Base-by-base conservation (phyloP, 2,113 vertebrate genomes). In the Camelus dromedarius region DNA sequence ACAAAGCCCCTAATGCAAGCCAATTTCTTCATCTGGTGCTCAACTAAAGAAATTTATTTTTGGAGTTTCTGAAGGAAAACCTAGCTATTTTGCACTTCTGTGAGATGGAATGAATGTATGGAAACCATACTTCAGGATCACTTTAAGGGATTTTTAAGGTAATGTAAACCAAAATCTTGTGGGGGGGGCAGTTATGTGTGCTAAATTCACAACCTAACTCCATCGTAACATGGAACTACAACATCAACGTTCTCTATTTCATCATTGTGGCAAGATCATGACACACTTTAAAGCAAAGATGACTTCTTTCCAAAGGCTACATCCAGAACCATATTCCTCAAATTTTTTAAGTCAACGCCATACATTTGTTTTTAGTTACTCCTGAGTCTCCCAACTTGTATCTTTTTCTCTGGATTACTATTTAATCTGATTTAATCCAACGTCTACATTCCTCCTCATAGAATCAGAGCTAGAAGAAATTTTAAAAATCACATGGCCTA, bases 321-420 rank as follows among this genome's bases (percentile, higher is more conserved):
- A 48, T 32, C 76, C 46, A 96, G 42, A 96, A 96, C 91, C 7
- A 69, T n/a, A 87, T 32, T 79, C 38, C 69, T 93, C 30, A 58
- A 22, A 48, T 60, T 46, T 86, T 66, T n/a, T 22, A 81, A 93
- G 35, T 91, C 76, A 85, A 66, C 64, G 8, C 64, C 64, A 90
- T 30, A 46, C 0, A 75, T 62, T 93, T 90, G 30, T 86, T 92
- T 89, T 50, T 67, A 69, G 58, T 69, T 93, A 72, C 6, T 56
- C 60, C 56, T 52, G 30, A 93, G 73, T 92, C 50, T 6, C 30
- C 50, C 58, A 87, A 84, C 19, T 83, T 92, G 26, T 16, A 42
- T 52, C 91, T 77, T 88, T 30, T 20, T 15, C 18, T 42, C 38
- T 93, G 1, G 12, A 46, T 42, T 81, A 92, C 69, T 46, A 91